Base-by-base conservation (phyloP, 1,140 invertebrate genomes). In the Ceratosolen fusciceps region DNA sequence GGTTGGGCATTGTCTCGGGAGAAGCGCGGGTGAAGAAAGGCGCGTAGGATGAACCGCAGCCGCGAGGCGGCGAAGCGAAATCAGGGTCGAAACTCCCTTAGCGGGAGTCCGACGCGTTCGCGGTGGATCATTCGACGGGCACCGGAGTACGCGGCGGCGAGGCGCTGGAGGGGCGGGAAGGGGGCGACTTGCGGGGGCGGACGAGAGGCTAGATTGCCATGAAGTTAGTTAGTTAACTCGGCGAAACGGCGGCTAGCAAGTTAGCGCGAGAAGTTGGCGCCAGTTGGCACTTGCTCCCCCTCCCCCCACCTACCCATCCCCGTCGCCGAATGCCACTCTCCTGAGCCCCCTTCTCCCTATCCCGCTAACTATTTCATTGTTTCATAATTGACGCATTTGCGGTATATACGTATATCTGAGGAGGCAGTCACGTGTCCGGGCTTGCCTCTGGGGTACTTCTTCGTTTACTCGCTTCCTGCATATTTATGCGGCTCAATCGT, bases 341-440 rank as follows among this genome's bases (percentile, higher is more conserved):
- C n/a, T n/a, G n/a, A n/a, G n/a, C n/a, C n/a, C n/a, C n/a, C n/a
- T n/a, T n/a, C n/a, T n/a, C n/a, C n/a, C n/a, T n/a, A n/a, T n/a
- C 39, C 39, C 47, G 83, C 84, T 86, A 87, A 87, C 87, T 87
- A 86, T 88, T 87, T 88, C 87, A 88, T 88, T 88, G 87, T 88
- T 88, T 88, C 87, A 87, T 88, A 89, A 88, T 87, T 88, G 86
- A 88, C 85, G 86, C 86, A 43, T 77, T 71, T 71, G 68, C 19
- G 54, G 68, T 58, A 16, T 37, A 65, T 37, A 37, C 5, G 8
- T 39, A 26, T 39, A 76, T 52, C 9, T 54, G 4, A 3, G 21
- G 54, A 43, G 31, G 24, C 16, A 47, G 37, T 70, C 60, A 37
- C 16, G 60, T 37, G 34, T 65, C 67, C 47, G 5, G 37, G n/a